Evolutionary conservation across 2,113 vertebrate genomes (phyloP), one percentile per base, ranked within the genome.

Genomic region (Lasiurus borealis): DNA sequence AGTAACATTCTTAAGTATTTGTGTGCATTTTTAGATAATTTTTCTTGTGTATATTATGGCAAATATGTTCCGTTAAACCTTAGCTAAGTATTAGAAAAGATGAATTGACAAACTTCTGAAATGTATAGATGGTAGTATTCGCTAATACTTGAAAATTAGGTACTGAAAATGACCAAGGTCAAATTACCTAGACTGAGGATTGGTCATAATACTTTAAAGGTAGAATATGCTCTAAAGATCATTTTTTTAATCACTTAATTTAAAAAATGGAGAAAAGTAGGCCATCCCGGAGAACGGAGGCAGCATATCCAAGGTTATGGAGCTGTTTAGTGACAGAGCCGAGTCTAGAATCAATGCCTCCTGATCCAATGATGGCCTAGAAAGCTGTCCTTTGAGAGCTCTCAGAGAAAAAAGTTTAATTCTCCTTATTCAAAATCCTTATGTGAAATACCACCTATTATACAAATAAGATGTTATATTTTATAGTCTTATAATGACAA

Each of bases 221-320:
- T 77, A 59, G 59, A 85, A 5, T 59, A 13, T 52, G 48, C 13
- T 85, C 25, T 52, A 52, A 46, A 73, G 59, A 71, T 69, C 8
- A 62, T 92, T 50, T 83, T 90, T 90, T 95, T 88, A 73, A 66
- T 94, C 21, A 81, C 52, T 92, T 69, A 77, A 80, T 76, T 94
- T 48, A n/a, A 82, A 75, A 87, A 31, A 54, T 46, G 62, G 75
- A 80, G 69, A 73, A 52, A 75, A 1, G 1, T 68, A 36, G 18
- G 46, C n/a, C 66, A 66, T 90, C 8, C 31, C 62, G 19, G 54
- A 84, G 62, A 90, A 34, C 13, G 9, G n/a, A 82, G 46, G 44
- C 13, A 87, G 54, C 64, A 18, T 86, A 52, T 78, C 69, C 52
- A 86, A 50, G 46, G 52, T 82, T 90, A 57, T 12, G 0, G 73